Base-by-base conservation (phyloP, 2,797 vertebrate genomes). In the Pangasius mekongensis region DNA sequence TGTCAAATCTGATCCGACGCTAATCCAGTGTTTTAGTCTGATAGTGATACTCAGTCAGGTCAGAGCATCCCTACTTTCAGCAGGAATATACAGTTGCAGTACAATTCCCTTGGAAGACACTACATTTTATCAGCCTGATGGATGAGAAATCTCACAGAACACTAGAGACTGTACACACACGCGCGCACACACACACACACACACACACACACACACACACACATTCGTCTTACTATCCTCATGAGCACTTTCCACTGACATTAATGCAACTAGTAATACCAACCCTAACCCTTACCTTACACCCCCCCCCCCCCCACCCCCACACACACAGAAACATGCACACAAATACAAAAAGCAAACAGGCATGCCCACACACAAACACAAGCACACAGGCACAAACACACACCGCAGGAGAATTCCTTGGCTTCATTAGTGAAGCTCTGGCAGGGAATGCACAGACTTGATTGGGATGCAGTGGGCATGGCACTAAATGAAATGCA, bases 351-450 rank as follows among this genome's bases (percentile, higher is more conserved):
- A 47, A 24, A 36, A 69, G 67, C 67, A 36, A 69, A 33, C 67
- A 69, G 67, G 30, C 30, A 36, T 36, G 16, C 30, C 30, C 77
- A 58, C 77, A 56, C 77, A 43, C 33, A 43, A 39, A 66, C 16
- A 20, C 60, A 83, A 30, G n/a, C 49, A 78, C 18, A 54, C 47
- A 52, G 6, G 27, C 56, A 62, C 58, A 9, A 36, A 62, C 33
- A 74, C 58, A 66, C 58, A 47, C 20, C 14, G 27, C 69, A 73
- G 69, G 47, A 67, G 18, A 54, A 71, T 83, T 73, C 71, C 82
- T 77, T 73, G 58, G 82, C 87, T 88, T 78, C 60, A 84, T 88
- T 88, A 76, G 22, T 85, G 36, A 30, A 78, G 27, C 71, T 62
- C 47, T 87, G 81, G 58, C 56, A 54, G 69, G 58, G 74, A 83